Percentiles rank a stretch among this genome's conserved stretches.
Conservation (phyloP, 2,113 vertebrate species). For the Parus major region DNA sequence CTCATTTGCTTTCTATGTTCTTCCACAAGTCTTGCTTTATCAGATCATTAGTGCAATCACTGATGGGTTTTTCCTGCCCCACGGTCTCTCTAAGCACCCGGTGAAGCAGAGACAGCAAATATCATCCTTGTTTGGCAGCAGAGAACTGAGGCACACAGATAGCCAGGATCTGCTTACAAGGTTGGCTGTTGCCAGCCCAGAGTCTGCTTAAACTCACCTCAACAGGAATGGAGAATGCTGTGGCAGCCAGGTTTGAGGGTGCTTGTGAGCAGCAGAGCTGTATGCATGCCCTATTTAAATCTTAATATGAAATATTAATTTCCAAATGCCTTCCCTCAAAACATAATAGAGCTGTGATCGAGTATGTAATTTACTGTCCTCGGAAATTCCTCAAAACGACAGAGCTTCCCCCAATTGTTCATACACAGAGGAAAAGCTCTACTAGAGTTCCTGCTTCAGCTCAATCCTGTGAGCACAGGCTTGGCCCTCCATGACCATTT, state of each 20-base stretch:
- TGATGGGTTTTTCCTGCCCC: not conserved
- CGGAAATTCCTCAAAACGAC: conserved; percentile 74
- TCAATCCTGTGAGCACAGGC: not conserved
- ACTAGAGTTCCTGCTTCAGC: conserved; percentile 54
- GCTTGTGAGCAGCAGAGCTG: not conserved
- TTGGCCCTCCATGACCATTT: not conserved
- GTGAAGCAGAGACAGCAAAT: not conserved
- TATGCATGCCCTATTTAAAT: not conserved
- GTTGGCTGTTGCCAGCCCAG: not conserved
- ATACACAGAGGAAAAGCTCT: conserved; percentile 53
- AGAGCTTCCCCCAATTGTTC: conserved; percentile 79
- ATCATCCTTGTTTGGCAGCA: not conserved
- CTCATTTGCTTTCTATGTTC: not conserved
- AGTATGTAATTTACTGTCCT: conserved; percentile 66
- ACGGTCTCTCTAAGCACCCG: not conserved
- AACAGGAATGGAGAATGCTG: not conserved
- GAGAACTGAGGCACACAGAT: not conserved
- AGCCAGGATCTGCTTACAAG: fast-evolving
- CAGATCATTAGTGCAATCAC: not conserved
- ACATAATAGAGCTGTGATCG: conserved; percentile 65
- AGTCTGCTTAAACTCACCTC: not conserved
- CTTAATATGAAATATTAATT: conserved; percentile 68
- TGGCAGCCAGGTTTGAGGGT: not conserved
- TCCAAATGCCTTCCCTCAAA: conserved; percentile 67
- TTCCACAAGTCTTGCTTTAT: not conserved